Evolutionary conservation across 2,888 invertebrate species (phyloP), one percentile per base, ranked within the genome.

Genomic region (Dasypolia templi): DNA sequence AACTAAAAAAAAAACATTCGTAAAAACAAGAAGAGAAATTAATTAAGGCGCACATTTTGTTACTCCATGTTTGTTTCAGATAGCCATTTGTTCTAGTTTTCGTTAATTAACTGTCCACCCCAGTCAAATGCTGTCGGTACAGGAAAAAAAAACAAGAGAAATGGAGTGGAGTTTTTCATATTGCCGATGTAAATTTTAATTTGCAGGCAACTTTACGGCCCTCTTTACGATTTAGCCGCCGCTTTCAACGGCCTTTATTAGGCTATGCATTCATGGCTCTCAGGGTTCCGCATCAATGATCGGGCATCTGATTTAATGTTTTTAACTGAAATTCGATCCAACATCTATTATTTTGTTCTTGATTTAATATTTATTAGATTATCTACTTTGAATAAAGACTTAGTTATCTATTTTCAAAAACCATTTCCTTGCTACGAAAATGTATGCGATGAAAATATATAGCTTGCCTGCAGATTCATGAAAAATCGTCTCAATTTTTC

Each of bases 141-240:
- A 88, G 89, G 91, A 92, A 93, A 93, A 92, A 44, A 95, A 85
- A 94, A 94, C 89, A 91, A 91, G 93, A 91, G 92, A 91, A 94
- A 93, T 92, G 91, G 89, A 91, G 92, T 91, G 92, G 93, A 92
- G 92, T 93, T 95, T 94, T 95, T 95, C 95, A 95, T 95, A 95
- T 94, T 93, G 95, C 90, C 94, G 93, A 94, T 95, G 95, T 95
- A 95, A 95, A 96, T 95, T 96, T 95, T 95, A 95, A 96, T 95
- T 95, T 95, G 94, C 94, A 91, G 91, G 92, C 93, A 94, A 95
- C 94, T 96, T 96, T 95, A 95, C 93, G 94, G 92, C 92, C 88
- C 94, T 94, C 94, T 95, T 96, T 95, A 95, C 94, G 95, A 94
- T 95, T 95, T 94, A 93, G 93, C 93, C 91, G 94, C 91, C 93